A percentile compares a stretch with the other conserved stretches of the same genome.
Conservation (phyloP, 2,888 invertebrate genomes). For the Mythimna loreyi region DNA sequence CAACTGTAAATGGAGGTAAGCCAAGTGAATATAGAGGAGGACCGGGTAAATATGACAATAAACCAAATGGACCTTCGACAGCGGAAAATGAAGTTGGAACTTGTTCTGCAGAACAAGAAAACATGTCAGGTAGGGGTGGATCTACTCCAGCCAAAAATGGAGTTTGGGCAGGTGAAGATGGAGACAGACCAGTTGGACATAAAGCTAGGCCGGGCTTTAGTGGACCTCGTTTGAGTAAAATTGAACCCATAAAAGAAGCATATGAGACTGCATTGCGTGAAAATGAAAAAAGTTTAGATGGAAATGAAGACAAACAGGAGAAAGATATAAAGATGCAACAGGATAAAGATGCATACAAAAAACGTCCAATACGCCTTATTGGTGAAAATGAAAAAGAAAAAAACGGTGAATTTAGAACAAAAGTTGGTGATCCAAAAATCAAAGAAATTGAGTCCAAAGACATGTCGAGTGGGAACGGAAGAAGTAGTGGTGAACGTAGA, state of each 20-base stretch:
- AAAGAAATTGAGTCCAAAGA: constrained; percentile 2
- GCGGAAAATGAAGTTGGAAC: not conserved
- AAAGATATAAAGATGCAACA: not conserved
- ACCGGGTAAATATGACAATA: not conserved
- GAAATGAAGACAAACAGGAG: not conserved
- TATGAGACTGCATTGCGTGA: not conserved
- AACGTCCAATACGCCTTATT: not conserved
- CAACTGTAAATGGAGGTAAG: not conserved
- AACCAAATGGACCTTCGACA: not conserved
- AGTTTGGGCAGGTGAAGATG: not conserved
- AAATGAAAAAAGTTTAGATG: not conserved
- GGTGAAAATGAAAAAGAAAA: constrained; percentile 4
- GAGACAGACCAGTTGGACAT: not conserved
- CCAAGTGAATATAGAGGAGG: not conserved
- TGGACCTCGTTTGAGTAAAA: constrained; percentile 1
- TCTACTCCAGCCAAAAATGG: not conserved
- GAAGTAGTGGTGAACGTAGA: not conserved
- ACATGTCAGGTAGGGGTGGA: not conserved
- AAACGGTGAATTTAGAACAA: not conserved
- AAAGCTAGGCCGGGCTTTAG: not conserved
- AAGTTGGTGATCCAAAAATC: not conserved
- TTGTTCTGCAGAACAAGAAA: not conserved
- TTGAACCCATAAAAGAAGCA: not conserved
- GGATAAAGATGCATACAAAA: not conserved
- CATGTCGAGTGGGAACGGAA: not conserved